Evolutionary conservation across 1,140 invertebrate species (phyloP), one percentile per base, ranked within the genome.

Genomic region (Cecropterus lyciades): DNA sequence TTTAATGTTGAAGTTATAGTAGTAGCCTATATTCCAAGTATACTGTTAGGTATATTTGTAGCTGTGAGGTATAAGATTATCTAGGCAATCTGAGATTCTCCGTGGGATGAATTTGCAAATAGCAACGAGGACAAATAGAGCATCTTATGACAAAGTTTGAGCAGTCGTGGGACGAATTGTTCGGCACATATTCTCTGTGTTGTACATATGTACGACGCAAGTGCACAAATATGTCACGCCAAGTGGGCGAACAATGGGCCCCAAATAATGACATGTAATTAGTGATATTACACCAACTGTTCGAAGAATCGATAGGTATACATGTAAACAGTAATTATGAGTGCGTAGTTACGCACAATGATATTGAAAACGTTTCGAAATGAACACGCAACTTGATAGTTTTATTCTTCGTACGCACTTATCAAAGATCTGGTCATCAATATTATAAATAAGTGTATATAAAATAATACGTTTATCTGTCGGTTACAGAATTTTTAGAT

Each of bases 191-290:
- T 49, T 62, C 48, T 48, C 27, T 40, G 45, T 62, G 40, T 13
- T 43, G 33, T 11, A 14, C 11, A 49, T 42, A 45, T n/a, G n/a
- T 52, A 27, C 42, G 43, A 64, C 37, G 55, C 53, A 62, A 67
- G 65, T 69, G 72, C 60, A 52, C 49, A 55, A 24, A 67, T 59
- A 66, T 64, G 65, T 71, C 49, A 52, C 56, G 45, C 13, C 27
- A 56, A 60, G 73, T 77, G 69, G 73, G 75, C 64, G 69, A 69
- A 78, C 75, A 82, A 82, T 79, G 64, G 74, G 37, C n/a, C 55
- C 52, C 43, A 55, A 69, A 65, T 72, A 63, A 71, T 75, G 42
- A 62, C 15, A 65, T 69, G 52, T 69, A 74, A 82, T 81, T 81
- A 80, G 71, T 77, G 66, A 74, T 72, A 68, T 72, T 80, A 68